Base-by-base conservation (phyloP, 2,113 vertebrate species). In the Syngnathoides biaculeatus region DNA sequence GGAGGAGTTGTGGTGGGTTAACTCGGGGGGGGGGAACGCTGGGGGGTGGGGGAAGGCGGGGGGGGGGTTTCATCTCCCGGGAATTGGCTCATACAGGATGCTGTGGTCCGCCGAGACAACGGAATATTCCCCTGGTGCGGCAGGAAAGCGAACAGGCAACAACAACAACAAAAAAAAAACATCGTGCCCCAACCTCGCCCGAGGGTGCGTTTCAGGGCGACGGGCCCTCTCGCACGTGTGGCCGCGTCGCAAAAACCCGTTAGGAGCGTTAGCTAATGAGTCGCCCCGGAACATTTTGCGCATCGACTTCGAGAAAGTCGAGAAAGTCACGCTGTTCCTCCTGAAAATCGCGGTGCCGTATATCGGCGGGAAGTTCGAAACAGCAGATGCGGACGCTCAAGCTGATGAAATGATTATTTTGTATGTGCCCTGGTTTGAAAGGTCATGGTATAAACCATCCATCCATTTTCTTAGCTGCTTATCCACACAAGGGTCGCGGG, bases 61-160 rank as follows among this genome's bases (percentile, higher is more conserved):
- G 17, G n/a, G 60, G 22, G 39, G 40, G 9, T 14, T 13, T 26
- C 93, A 92, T 94, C 94, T 93, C 94, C 90, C 89, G 92, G 92
- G 95, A 95, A 90, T 83, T 89, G 83, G 90, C 93, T 95, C 94
- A 95, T 95, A 94, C 94, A 95, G 95, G 95, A 94, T 92, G 90
- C 91, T 92, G 60, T 26, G 87, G 91, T 92, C 93, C 74, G 82
- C 92, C 85, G 92, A 94, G 93, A 93, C 93, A 94, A 92, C 93
- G 92, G 93, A 95, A 95, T 95, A 95, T 94, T 95, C 95, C 93
- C 92, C 94, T 92, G 83, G 92, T 93, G 85, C 91, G 79, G 88
- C 86, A 89, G 88, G 89, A 93, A 92, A 92, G 93, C 93, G 93
- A 92, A 38, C 45, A 38, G n/a, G 70, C 72, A 80, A n/a, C n/a